These are phyloP conservation scores for Mycteria americana DNA, from an alignment of 2,797 vertebrate genomes.

Conservation along the genomic window DNA sequence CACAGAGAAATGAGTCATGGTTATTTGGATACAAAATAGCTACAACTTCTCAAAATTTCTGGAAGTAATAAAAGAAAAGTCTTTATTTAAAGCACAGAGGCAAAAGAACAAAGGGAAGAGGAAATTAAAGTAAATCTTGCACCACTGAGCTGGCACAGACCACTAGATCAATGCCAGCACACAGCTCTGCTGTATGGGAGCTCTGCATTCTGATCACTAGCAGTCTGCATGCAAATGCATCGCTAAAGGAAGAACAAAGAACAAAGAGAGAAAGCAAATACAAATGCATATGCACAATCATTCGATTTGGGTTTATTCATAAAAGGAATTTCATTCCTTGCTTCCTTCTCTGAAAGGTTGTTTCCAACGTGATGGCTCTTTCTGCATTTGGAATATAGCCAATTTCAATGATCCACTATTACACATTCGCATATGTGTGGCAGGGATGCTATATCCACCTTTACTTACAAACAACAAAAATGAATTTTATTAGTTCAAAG, in stretches of 20 bases:
- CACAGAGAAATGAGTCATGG: not conserved
- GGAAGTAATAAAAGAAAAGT: conserved; percentile 12
- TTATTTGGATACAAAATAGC: conserved; percentile 23
- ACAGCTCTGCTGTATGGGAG: not conserved
- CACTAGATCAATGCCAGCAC: conserved; percentile 65
- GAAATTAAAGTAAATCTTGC: conserved; percentile 71
- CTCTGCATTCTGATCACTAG: conserved; percentile 55
- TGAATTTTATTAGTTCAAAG: not conserved
- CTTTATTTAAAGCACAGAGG: conserved; percentile 39
- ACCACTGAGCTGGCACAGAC: conserved; percentile 61
- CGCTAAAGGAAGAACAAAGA: conserved; percentile 55
- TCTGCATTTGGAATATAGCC: not conserved
- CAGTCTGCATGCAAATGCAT: conserved; percentile 48
- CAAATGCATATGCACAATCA: conserved; percentile 41
- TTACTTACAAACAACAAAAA: not conserved
- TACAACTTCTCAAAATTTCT: not conserved
- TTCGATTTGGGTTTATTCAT: conserved; percentile 49
- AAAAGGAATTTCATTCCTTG: conserved; percentile 2
- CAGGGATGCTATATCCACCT: not conserved
- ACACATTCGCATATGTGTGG: fast-evolving
- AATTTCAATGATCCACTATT: not conserved
- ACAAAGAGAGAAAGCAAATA: conserved; percentile 53
- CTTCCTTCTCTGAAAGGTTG: conserved; percentile 5
- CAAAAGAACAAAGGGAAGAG: conserved; percentile 60
- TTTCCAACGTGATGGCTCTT: not conserved